A percentile compares a stretch with the other conserved stretches of the same genome.
Conservation (phyloP, 2,113 vertebrate genomes). For the Oophaga pumilio region DNA sequence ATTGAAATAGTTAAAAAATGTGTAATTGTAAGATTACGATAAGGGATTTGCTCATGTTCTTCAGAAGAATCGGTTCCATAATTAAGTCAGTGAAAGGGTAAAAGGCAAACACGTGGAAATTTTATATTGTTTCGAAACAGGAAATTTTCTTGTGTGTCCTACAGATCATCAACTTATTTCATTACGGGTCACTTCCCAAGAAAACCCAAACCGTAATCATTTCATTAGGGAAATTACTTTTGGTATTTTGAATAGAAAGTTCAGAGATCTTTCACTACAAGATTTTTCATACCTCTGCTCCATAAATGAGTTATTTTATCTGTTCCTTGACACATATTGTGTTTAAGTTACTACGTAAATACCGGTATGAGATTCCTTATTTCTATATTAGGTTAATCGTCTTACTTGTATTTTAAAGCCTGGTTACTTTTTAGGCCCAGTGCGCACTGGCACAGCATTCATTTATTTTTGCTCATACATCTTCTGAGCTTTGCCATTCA, state of each 20-base stretch:
- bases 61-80: neutral
- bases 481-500: no score
- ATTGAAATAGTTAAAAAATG: neutral
- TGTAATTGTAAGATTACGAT: neutral
- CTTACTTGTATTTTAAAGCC: no score
- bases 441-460: no score
- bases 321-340: no score
- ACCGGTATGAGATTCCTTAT: no score
- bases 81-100: neutral
- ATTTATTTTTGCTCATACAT: no score
- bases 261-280: neutral
- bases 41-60: neutral
- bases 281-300: neutral
- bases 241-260: neutral
- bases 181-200: conserved; percentile 9
- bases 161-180: neutral
- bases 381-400: no score
- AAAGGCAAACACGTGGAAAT: neutral
- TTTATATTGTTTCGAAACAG: conserved; percentile 1
- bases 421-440: no score
- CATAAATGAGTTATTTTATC: no score
- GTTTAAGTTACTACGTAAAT: no score
- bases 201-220: neutral
- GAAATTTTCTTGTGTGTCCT: neutral
- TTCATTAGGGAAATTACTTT: neutral